Percentiles rank a stretch among this genome's conserved stretches.
Conservation (phyloP, 2,888 invertebrate genomes). For the Gortyna flavago region DNA sequence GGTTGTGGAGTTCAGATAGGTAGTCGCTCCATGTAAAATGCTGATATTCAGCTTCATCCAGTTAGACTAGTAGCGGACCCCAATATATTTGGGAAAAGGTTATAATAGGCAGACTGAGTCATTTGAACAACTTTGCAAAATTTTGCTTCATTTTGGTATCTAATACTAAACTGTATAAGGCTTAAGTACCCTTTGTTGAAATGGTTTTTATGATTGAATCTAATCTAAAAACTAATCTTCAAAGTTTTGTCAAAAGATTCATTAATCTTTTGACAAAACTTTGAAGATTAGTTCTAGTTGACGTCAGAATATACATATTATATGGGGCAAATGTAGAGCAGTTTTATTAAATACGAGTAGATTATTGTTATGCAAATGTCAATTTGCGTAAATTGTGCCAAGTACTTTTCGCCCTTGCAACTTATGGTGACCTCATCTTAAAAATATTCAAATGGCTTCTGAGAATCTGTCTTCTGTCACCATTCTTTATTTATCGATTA, state of each 20-base stretch:
- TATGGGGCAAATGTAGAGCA: background rate
- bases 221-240: too few species aligned
- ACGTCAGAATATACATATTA: background rate
- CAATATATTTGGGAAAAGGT: background rate
- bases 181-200: background rate
- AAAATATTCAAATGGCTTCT: constrained; percentile 47
- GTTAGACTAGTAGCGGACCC: background rate
- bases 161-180: background rate
- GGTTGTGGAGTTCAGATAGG: background rate
- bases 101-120: background rate
- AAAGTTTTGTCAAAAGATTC: too few species aligned
- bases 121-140: background rate
- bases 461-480: constrained; percentile 37
- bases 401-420: constrained; percentile 33
- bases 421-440: constrained; percentile 39
- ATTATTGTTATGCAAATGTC: constrained; percentile 5
- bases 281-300: background rate
- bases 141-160: background rate
- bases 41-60: background rate
- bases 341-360: background rate
- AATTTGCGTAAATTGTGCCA: constrained; percentile 16
- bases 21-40: background rate
- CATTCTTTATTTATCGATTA: constrained; percentile 15
- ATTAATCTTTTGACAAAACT: background rate
- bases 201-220: background rate